A percentile compares a stretch with the other conserved stretches of the same genome.
Conservation (phyloP, 2,113 vertebrate genomes). For the Calypte anna region DNA sequence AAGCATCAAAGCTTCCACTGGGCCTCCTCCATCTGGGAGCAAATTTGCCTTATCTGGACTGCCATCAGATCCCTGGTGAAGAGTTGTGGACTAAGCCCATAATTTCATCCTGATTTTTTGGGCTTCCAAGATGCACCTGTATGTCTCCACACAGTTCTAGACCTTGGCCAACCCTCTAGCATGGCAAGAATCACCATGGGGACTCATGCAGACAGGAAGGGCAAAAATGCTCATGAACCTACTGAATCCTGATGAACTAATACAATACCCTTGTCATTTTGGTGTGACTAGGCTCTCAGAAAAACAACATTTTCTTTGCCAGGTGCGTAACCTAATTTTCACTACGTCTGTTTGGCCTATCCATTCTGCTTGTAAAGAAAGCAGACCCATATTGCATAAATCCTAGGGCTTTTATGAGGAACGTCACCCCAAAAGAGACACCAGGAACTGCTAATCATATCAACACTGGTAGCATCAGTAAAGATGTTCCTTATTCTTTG, state of each 20-base stretch:
- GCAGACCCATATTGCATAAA: not conserved
- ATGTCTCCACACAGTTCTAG: not conserved
- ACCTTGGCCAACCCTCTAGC: not conserved
- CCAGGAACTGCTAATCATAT: conserved; percentile 21
- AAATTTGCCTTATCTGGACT: not conserved
- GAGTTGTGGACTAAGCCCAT: not conserved
- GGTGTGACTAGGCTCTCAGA: not conserved
- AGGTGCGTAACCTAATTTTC: not conserved
- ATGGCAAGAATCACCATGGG: not conserved
- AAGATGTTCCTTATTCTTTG: not conserved
- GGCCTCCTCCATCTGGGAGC: not conserved
- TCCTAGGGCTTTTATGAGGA: not conserved
- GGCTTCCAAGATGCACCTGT: not conserved
- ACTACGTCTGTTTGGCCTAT: not conserved
- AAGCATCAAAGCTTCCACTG: not conserved
- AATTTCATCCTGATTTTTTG: not conserved
- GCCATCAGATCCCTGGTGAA: not conserved
- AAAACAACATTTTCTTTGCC: not conserved
- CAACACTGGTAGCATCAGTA: not conserved
- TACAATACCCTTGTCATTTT: not conserved
- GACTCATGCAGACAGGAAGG: not conserved
- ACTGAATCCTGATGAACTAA: conserved; percentile 15
- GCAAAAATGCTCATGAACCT: not conserved
- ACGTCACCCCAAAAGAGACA: not conserved
- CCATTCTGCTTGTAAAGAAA: not conserved